A percentile compares a stretch with the other conserved stretches of the same genome.
Conservation (phyloP, 92 coral and sea anemone genomes). For the Porites lobata region DNA sequence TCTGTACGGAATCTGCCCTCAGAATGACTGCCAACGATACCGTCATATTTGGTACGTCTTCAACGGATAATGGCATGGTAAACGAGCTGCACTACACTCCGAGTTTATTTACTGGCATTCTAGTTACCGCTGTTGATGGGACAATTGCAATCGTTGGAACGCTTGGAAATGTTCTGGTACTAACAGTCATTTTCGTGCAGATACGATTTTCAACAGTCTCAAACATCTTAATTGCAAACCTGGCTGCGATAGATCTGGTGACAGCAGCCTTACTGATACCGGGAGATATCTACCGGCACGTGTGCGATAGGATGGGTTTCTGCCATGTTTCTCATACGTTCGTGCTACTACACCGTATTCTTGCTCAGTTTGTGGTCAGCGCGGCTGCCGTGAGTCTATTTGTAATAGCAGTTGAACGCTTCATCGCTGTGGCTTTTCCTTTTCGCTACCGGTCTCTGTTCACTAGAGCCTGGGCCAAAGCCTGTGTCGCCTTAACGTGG, state of each 20-base stretch:
- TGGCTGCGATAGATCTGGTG: constrained; percentile 33
- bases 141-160: constrained; percentile 30
- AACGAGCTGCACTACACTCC: background rate
- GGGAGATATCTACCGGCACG: constrained; percentile 33
- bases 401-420: constrained; percentile 36
- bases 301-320: constrained; percentile 29
- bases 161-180: constrained; percentile 34
- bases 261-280: constrained; percentile 32
- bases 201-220: constrained; percentile 50
- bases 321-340: constrained; percentile 4
- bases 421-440: constrained; percentile 46
- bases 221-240: constrained; percentile 41
- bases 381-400: constrained; percentile 31
- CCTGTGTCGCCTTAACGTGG: constrained; percentile 27
- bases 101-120: background rate
- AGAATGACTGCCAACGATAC: background rate
- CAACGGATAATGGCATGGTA: background rate
- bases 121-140: constrained; percentile 14
- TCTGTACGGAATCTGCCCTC: background rate
- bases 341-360: constrained; percentile 1
- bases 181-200: constrained; percentile 34
- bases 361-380: constrained; percentile 35
- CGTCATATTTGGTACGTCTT: background rate
- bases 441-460: constrained; percentile 35
- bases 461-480: constrained; percentile 15